These are phyloP conservation scores for Labia minor DNA, from an alignment of 2,888 invertebrate species.

Conservation along the genomic window DNA sequence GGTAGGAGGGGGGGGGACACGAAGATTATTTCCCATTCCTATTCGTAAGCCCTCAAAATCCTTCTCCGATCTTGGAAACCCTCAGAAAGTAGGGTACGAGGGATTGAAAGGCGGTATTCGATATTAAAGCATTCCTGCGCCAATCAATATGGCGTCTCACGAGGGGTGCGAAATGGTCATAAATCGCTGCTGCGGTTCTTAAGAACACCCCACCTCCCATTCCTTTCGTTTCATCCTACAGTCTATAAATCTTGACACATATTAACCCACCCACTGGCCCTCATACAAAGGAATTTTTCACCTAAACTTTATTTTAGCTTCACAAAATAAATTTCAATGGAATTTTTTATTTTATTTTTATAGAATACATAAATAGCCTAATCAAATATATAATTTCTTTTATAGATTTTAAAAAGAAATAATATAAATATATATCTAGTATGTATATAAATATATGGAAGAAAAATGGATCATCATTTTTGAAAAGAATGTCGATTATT, in stretches of 20 bases:
- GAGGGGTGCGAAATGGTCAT: slow-evolving; percentile 1
- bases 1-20: too few species aligned
- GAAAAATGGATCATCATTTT: too few species aligned
- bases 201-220: background rate
- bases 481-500: too few species aligned
- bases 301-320: too few species aligned
- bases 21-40: background rate
- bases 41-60: background rate
- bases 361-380: too few species aligned
- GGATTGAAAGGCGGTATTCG: slow-evolving; percentile 4
- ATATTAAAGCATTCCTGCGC: background rate
- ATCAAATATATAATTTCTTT: too few species aligned
- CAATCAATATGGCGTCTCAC: background rate
- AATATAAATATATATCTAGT: too few species aligned
- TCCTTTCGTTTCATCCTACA: background rate
- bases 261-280: background rate
- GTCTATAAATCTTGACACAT: slow-evolving; percentile 1
- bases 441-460: too few species aligned
- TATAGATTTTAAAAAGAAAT: too few species aligned
- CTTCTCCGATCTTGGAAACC: background rate
- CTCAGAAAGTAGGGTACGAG: slow-evolving; percentile 13
- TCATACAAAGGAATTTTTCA: too few species aligned
- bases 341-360: too few species aligned
- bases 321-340: too few species aligned
- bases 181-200: slow-evolving; percentile 13